Conservation (phyloP, 2,888 invertebrate species). For the Leptura quadrifasciata region DNA sequence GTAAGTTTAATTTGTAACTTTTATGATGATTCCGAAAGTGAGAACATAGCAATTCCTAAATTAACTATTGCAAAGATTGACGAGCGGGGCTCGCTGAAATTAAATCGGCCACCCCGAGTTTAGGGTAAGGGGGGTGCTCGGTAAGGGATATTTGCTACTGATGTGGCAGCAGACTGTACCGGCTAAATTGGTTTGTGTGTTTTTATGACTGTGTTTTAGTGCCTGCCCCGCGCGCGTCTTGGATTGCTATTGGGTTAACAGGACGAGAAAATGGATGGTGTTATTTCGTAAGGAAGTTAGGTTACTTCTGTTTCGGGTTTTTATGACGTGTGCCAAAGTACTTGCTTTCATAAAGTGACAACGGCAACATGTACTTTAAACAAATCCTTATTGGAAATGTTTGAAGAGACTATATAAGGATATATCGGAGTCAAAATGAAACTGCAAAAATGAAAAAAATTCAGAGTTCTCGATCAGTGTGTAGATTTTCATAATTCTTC, state of each 20-base stretch:
- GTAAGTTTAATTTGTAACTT: conserved; percentile 65
- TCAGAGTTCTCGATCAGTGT: no score
- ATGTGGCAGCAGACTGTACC: conserved; percentile 72
- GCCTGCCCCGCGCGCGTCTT: conserved; percentile 73
- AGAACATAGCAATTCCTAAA: conserved; percentile 69
- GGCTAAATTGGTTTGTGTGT: conserved; percentile 75
- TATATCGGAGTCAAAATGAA: no score
- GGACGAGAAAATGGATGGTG: conserved; percentile 70
- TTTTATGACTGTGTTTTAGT: conserved; percentile 75
- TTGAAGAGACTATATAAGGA: no score
- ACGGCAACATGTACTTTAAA: no score
- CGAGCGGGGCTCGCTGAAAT: conserved; percentile 70
- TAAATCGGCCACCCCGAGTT: conserved; percentile 67
- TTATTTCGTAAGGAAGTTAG: conserved; percentile 58
- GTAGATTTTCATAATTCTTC: no score
- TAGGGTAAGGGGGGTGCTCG: conserved; percentile 48
- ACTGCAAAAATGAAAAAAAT: no score
- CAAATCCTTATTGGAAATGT: no score
- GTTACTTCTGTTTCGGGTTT: neutral
- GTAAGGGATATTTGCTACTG: conserved; percentile 54
- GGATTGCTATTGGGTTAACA: conserved; percentile 74
- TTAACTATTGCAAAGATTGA: conserved; percentile 71
- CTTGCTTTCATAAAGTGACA: neutral
- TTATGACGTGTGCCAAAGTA: neutral
- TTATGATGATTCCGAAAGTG: conserved; percentile 68